Evolutionary conservation across 2,888 invertebrate genomes (phyloP).

Genomic region (Schrankia costaestrigalis): DNA sequence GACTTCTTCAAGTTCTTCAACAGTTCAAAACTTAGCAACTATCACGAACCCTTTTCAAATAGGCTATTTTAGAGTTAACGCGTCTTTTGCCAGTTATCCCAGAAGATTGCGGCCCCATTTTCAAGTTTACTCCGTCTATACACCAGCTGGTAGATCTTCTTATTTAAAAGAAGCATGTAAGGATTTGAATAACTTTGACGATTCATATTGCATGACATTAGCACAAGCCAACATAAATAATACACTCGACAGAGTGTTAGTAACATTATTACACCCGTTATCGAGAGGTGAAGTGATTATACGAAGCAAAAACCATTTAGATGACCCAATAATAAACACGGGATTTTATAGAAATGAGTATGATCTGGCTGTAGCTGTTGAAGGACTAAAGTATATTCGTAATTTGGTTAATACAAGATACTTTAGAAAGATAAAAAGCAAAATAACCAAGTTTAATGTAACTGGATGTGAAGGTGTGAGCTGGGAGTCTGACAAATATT

Average conservation of each 20-base stretch:
- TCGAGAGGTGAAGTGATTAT: slow-evolving; percentile 50
- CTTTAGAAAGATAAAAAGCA: not conserved
- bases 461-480: not conserved
- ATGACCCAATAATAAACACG: slow-evolving; percentile 49
- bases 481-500: not conserved
- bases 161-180: not conserved
- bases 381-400: not conserved
- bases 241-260: not conserved
- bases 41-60: not conserved
- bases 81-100: not conserved
- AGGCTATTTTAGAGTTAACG: not conserved
- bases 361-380: not conserved
- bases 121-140: not conserved
- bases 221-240: not conserved
- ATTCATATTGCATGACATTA: not conserved
- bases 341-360: slow-evolving; percentile 46
- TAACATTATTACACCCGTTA: not conserved
- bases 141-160: not conserved
- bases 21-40: not conserved
- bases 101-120: not conserved
- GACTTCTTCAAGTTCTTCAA: not conserved
- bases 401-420: not conserved
- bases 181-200: not conserved
- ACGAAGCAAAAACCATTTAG: slow-evolving; percentile 44
- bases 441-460: slow-evolving; percentile 15